Percentiles rank a stretch among this genome's conserved stretches.
These are phyloP conservation scores for Hylia prasina DNA, from an alignment of 2,113 vertebrate species.

Conservation along the genomic window DNA sequence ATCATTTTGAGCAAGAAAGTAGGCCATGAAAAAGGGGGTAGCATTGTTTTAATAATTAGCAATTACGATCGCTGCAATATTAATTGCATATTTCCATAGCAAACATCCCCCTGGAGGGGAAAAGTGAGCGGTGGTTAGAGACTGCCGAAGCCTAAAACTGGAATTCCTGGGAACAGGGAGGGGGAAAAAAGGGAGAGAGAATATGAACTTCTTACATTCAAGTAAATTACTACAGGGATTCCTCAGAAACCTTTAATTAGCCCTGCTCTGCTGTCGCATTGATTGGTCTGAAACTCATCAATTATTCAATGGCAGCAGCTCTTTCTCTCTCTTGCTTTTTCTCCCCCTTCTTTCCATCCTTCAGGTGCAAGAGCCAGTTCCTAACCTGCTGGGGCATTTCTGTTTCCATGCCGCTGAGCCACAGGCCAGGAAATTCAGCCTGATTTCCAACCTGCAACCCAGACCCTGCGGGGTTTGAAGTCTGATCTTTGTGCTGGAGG, in stretches of 20 bases:
- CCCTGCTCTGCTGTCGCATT: slow-evolving; percentile 84
- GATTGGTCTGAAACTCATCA: slow-evolving; percentile 91
- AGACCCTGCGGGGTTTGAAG: accelerated
- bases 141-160: slow-evolving; percentile 81
- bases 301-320: slow-evolving; percentile 80
- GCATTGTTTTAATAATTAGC: slow-evolving; percentile 98
- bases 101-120: slow-evolving; percentile 84
- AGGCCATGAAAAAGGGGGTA: slow-evolving; percentile 82
- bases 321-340: slow-evolving; percentile 27
- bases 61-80: slow-evolving; percentile 93
- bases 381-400: slow-evolving; percentile 47
- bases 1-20: slow-evolving; percentile 79
- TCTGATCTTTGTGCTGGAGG: accelerated
- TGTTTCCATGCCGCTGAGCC: slow-evolving; percentile 15
- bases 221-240: slow-evolving; percentile 91
- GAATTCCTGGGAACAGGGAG: slow-evolving; percentile 77
- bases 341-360: slow-evolving; percentile 55
- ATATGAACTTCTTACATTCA: slow-evolving; percentile 81
- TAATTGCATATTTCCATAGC: slow-evolving; percentile 97
- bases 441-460: not conserved
- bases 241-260: slow-evolving; percentile 96
- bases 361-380: slow-evolving; percentile 43
- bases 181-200: slow-evolving; percentile 66
- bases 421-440: not conserved
- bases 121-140: slow-evolving; percentile 77